A percentile compares a stretch with the other conserved stretches of the same genome.
Conservation (phyloP, 2,113 vertebrate species). For the Eurypyga helias region DNA sequence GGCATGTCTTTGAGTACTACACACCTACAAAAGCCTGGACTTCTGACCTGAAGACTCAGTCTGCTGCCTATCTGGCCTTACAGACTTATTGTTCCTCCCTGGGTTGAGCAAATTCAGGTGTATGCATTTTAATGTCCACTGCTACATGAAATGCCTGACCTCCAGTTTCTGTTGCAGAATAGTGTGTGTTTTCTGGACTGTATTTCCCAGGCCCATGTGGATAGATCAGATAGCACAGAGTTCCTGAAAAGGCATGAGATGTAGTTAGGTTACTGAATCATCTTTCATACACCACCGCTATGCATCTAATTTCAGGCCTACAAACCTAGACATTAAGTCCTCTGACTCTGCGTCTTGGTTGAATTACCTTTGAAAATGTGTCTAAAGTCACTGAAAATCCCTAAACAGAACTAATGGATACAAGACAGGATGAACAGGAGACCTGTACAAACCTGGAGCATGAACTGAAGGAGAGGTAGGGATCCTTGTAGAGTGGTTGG, state of each 20-base stretch:
- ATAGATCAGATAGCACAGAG: not conserved
- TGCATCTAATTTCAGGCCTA: not conserved
- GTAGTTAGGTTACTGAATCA: not conserved
- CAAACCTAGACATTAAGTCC: not conserved
- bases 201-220: not conserved
- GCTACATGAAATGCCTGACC: not conserved
- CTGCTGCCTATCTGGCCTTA: not conserved
- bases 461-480: not conserved
- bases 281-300: not conserved
- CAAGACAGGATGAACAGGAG: not conserved
- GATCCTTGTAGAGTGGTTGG: not conserved
- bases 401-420: not conserved
- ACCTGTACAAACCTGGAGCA: not conserved
- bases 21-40: rapidly evolving
- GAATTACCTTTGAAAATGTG: not conserved
- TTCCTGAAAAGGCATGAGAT: not conserved
- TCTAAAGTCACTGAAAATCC: not conserved
- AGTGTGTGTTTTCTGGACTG: rapidly evolving
- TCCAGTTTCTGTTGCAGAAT: not conserved
- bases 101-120: not conserved
- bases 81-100: rapidly evolving
- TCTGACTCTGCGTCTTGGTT: rapidly evolving
- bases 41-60: not conserved
- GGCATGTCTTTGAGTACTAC: not conserved
- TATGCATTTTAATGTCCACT: not conserved